Percentiles rank a stretch among this genome's conserved stretches.
These are phyloP conservation scores for Catharus bicknelli DNA, from an alignment of 2,113 vertebrate species.

Conservation along the genomic window DNA sequence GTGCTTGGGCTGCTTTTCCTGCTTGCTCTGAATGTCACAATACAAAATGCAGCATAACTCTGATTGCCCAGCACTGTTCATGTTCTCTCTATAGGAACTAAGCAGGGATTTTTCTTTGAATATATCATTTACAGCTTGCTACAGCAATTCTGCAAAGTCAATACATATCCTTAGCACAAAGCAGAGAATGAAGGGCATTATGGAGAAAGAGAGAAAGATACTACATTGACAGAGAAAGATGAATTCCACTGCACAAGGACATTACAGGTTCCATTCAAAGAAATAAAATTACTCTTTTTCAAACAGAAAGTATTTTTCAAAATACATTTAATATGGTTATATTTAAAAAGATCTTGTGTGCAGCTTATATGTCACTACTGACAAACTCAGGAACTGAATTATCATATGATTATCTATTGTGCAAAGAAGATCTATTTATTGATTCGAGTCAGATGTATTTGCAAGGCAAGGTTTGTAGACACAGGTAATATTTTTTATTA, in stretches of 20 bases:
- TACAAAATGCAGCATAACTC: constrained; percentile 41
- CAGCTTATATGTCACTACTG: background rate
- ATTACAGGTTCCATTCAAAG: constrained; percentile 19
- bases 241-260: constrained; percentile 38
- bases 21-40: constrained; percentile 40
- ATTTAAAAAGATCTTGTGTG: constrained; percentile 2
- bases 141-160: constrained; percentile 55
- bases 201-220: constrained; percentile 29
- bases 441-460: constrained; percentile 40
- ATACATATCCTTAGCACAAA: constrained; percentile 54
- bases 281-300: background rate
- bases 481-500: constrained; percentile 42
- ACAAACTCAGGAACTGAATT: constrained; percentile 26
- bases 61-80: constrained; percentile 40
- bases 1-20: constrained; percentile 28
- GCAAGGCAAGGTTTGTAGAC: constrained; percentile 33
- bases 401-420: constrained; percentile 22
- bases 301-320: constrained; percentile 17
- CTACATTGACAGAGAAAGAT: constrained; percentile 26
- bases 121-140: constrained; percentile 51
- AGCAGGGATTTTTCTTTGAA: constrained; percentile 59
- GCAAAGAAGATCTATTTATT: constrained; percentile 31
- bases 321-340: background rate
- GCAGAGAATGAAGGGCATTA: constrained; percentile 60
- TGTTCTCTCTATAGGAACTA: constrained; percentile 44